Conservation (phyloP, 2,888 invertebrate genomes). For the Cylloceria caligata region DNA sequence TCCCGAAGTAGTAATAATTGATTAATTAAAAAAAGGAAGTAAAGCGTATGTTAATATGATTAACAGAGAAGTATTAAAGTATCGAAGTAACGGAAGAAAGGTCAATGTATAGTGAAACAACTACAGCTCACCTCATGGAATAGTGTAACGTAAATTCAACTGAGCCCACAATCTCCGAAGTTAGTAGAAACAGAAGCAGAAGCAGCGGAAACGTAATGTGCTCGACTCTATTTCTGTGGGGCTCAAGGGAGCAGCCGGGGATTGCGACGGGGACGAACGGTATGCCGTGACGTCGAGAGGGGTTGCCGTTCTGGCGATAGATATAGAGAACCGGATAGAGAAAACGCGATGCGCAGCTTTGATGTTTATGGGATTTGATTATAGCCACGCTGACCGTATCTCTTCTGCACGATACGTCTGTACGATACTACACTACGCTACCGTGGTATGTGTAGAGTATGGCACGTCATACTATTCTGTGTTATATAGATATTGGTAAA, state of each 20-base stretch:
- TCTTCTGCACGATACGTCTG: slow-evolving; percentile 33
- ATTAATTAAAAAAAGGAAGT: slow-evolving; percentile 6
- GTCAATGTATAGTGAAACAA: slow-evolving; percentile 16
- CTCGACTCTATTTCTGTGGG: slow-evolving; percentile 53
- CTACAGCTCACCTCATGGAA: slow-evolving; percentile 37
- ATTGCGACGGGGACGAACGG: slow-evolving; percentile 34
- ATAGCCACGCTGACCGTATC: slow-evolving; percentile 67
- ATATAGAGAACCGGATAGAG: slow-evolving; percentile 52
- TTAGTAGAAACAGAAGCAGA: slow-evolving; percentile 19
- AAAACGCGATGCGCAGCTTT: slow-evolving; percentile 69
- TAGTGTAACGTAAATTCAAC: slow-evolving; percentile 56
- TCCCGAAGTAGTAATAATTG: background rate
- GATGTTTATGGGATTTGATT: slow-evolving; percentile 78
- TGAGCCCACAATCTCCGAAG: slow-evolving; percentile 50
- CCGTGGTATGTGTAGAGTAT: background rate
- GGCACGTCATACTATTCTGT: slow-evolving; percentile 7
- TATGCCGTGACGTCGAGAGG: slow-evolving; percentile 45
- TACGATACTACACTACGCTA: background rate
- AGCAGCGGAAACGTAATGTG: slow-evolving; percentile 36
- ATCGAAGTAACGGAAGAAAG: background rate
- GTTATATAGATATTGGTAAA: slow-evolving; percentile 23
- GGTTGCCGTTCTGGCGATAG: slow-evolving; percentile 42
- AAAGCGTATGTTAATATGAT: background rate
- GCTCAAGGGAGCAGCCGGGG: slow-evolving; percentile 61
- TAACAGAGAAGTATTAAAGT: background rate